Evolutionary conservation across 2,888 invertebrate species (phyloP).

Genomic region (Timandra comae): DNA sequence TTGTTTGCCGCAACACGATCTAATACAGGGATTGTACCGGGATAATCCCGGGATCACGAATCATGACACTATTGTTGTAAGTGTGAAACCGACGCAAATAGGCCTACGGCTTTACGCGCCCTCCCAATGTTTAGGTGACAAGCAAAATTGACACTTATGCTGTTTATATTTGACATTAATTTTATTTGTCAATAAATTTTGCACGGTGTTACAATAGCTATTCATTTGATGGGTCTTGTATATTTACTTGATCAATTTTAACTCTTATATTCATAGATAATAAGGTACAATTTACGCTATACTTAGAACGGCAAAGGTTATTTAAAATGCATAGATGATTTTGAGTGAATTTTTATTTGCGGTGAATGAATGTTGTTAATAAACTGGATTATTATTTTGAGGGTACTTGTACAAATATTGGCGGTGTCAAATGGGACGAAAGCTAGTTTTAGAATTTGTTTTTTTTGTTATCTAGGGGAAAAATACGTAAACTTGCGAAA

Average conservation of each 20-base stretch:
- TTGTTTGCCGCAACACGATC: conserved; percentile 70
- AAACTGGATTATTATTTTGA: conserved; percentile 59
- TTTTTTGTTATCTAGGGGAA: no score
- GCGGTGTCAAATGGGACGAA: conserved; percentile 44
- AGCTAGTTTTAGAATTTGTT: no score
- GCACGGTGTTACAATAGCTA: conserved; percentile 35
- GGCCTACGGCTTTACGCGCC: conserved; percentile 47
- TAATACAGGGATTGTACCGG: conserved; percentile 54
- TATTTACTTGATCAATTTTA: no score
- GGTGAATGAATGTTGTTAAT: conserved; percentile 50
- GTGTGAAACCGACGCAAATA: conserved; percentile 77
- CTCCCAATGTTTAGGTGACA: conserved; percentile 13
- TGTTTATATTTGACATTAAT: neutral
- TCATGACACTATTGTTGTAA: conserved; percentile 78
- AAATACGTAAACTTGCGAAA: no score
- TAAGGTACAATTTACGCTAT: no score
- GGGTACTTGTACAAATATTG: conserved; percentile 60
- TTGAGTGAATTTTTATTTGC: conserved; percentile 57
- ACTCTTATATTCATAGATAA: no score
- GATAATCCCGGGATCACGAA: conserved; percentile 74
- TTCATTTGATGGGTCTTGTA: conserved; percentile 34
- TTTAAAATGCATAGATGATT: conserved; percentile 38
- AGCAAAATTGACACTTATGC: conserved; percentile 19
- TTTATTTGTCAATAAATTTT: conserved; percentile 16
- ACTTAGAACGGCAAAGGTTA: no score